phyloP scores from a whole-genome alignment of 2,113 vertebrate species.

The Hiodon tergisus region DNA sequence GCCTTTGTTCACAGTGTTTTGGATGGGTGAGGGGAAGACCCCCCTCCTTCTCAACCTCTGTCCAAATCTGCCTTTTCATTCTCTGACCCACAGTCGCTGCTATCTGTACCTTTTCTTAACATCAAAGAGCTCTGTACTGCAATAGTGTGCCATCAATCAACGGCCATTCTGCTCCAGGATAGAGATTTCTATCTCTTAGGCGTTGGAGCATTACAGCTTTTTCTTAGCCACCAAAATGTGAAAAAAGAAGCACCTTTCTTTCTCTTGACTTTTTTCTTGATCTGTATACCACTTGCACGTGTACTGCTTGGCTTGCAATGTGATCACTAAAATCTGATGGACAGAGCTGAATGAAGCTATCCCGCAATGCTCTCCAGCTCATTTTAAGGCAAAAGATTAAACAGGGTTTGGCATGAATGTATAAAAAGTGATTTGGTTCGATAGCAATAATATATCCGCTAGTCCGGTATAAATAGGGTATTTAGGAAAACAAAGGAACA shows the following conservation, averaged over 20 bases:
- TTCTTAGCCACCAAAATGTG: conserved; percentile 1
- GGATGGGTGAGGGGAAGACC: neutral
- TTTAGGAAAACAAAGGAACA: no score
- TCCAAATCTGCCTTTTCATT: conserved; percentile 9
- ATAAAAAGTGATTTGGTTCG: no score
- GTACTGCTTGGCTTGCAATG: neutral
- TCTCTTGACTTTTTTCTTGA: neutral
- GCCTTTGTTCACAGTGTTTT: conserved; percentile 16
- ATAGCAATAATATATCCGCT: no score
- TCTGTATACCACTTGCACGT: neutral
- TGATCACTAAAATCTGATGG: neutral
- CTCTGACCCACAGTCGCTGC: neutral
- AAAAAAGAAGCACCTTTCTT: neutral
- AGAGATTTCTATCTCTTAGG: conserved; percentile 20
- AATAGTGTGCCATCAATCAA: conserved; percentile 15
- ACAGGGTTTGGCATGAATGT: neutral
- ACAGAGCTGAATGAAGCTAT: no score
- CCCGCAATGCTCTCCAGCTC: neutral
- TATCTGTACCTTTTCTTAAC: conserved; percentile 25
- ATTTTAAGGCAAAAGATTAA: neutral
- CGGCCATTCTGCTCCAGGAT: conserved; percentile 1
- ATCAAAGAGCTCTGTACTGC: neutral
- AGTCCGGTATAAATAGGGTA: no score
- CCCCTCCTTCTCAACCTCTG: conserved; percentile 7
- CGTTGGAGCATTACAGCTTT: conserved; percentile 2